Evolutionary conservation across 1,140 invertebrate genomes (phyloP), one percentile per base, ranked within the genome.

Genomic region (Acyrthosiphon pisum): DNA sequence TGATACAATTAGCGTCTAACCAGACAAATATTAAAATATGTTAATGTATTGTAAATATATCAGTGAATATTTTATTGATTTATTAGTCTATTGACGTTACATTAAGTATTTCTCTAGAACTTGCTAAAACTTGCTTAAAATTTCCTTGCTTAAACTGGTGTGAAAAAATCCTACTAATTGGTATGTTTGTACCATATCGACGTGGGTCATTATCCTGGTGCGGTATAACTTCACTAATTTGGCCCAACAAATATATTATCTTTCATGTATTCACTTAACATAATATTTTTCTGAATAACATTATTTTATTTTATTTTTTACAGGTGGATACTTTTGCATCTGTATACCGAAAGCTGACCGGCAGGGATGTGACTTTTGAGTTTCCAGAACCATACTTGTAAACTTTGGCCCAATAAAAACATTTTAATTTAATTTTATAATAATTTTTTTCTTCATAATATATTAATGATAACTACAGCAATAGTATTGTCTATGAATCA

Each of bases 301-400:
- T 56, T 23, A 14, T 26, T 23, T 88, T 87, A 0, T 87, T 88
- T 20, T 56, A 94, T 94, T 94, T 95, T 95, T 96, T 96, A 93
- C 96, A 99, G 98, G 97, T 99, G 94, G 99, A 99, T 94, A 99
- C 99, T 86, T 99, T 99, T 96, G 97, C 98, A 94, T 97, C 98
- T 94, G 98, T 99, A 93, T 99, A 99, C 96, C 99, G 99, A 96
- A 99, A 99, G 95, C 96, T 99, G 94, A 99, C 99, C 94, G 99
- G 99, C 94, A 98, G 99, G 95, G 98, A 99, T 96, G 99, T 99
- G 90, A 98, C 97, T 94, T 99, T 99, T 95, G 99, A 99, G 96
- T 99, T 99, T 96, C 99, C 99, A 93, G 99, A 99, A 96, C 98
- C 98, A 94, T 98, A 98, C 96, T 97, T 98, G 97, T 98, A 98